These are phyloP conservation scores for Agapetus fuscipes DNA, from an alignment of 2,888 invertebrate genomes.

Conservation along the genomic window DNA sequence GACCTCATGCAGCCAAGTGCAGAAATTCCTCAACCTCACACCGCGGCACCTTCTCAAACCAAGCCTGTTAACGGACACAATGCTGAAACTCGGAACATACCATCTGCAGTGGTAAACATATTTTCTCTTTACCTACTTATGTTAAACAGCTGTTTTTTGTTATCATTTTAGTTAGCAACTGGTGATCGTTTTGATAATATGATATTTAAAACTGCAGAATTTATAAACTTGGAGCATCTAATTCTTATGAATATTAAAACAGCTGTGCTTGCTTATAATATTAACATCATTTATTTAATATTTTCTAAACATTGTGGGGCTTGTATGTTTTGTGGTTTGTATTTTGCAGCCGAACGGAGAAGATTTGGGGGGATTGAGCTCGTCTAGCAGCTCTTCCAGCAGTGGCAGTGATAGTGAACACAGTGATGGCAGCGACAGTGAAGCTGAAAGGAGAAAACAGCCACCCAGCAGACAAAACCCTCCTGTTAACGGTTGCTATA, in stretches of 20 bases:
- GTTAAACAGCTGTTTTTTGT: too few species aligned
- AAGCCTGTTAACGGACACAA: slow-evolving; percentile 24
- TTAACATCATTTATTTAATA: too few species aligned
- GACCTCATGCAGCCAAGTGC: slow-evolving; percentile 31
- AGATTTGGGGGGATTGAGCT: slow-evolving; percentile 37
- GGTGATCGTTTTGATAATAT: too few species aligned
- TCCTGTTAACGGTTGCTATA: slow-evolving; percentile 9
- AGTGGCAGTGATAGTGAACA: slow-evolving; percentile 31
- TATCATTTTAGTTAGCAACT: too few species aligned
- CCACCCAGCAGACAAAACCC: slow-evolving; percentile 9
- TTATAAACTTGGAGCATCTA: too few species aligned
- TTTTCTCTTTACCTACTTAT: slow-evolving; percentile 6
- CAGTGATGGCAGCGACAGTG: slow-evolving; percentile 34
- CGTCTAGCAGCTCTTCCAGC: slow-evolving; percentile 33
- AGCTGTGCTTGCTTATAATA: too few species aligned
- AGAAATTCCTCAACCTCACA: slow-evolving; percentile 23
- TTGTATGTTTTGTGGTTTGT: too few species aligned
- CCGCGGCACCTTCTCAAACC: slow-evolving; percentile 22
- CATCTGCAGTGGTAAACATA: slow-evolving; percentile 3
- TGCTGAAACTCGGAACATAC: slow-evolving; percentile 15
- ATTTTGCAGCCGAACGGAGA: slow-evolving; percentile 25
- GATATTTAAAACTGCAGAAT: too few species aligned
- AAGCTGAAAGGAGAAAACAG: slow-evolving; percentile 19
- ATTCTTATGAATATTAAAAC: too few species aligned
- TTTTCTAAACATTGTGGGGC: too few species aligned